Base-by-base conservation (phyloP, 2,888 invertebrate genomes). In the Troides aeacus region DNA sequence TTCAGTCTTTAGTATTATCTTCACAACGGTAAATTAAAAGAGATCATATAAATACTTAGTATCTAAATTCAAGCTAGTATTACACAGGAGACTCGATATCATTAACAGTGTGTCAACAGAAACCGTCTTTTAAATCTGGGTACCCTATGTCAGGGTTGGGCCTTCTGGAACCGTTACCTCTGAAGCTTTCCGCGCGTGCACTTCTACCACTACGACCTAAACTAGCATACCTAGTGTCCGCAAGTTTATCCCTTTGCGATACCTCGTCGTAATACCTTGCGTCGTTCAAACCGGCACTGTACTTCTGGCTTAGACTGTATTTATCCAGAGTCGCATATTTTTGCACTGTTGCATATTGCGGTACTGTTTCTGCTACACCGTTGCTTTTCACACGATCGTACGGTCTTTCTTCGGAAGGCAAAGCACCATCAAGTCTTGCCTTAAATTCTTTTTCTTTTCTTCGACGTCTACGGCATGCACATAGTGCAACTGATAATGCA, bases 81-180 rank as follows among this genome's bases (percentile, higher is more conserved):
- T 88, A 90, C 72, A 93, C 89, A 68, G 90, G 90, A 72, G 93
- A 92, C 81, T 93, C 92, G 79, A 91, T 77, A 71, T 89, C 79
- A 81, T 93, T 93, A 75, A 92, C 89, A 74, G 86, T 88, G 89
- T 94, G 95, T 95, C 95, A 95, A 95, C 95, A 95, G 88, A 95
- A 94, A 85, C 94, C 94, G 83, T 95, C 95, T 85, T 95, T 95
- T 74, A 95, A 93, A 79, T 95, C 94, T 61, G 93, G 90, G 80
- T 92, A 93, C 72, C 93, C 93, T 77, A 92, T 85, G 79, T 93
- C 93, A 66, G 91, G 93, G 84, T 93, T 86, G 12, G 86, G 83
- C 84, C 86, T 84, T 76, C 89, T 84, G 46, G 92, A 92, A 71
- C 89, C 89, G 66, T 84, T 90, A 56, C 89, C 89, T 77, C 88